phyloP scores from a whole-genome alignment of 1,140 invertebrate species.

The Drosophila sucinea region DNA sequence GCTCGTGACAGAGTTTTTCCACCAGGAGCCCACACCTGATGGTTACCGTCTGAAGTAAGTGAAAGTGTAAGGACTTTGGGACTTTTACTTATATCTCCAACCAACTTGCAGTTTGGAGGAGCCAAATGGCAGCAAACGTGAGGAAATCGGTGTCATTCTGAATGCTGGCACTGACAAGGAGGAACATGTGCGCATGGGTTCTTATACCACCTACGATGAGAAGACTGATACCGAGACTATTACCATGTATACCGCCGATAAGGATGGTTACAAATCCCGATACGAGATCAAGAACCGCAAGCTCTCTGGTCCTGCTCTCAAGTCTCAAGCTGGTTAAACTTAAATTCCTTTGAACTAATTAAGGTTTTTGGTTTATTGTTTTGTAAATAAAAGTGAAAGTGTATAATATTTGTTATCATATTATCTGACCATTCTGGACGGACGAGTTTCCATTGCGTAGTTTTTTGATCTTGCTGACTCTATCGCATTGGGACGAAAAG shows the following conservation, averaged over 20 bases:
- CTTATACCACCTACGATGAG: slow-evolving; percentile 63
- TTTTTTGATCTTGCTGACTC: slow-evolving; percentile 56
- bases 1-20: slow-evolving; percentile 48
- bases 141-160: slow-evolving; percentile 76
- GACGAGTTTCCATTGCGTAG: slow-evolving; percentile 36
- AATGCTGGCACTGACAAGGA: slow-evolving; percentile 73
- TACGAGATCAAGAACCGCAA: slow-evolving; percentile 76
- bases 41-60: slow-evolving; percentile 71
- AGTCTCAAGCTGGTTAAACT: slow-evolving; percentile 71
- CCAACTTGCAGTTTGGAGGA: slow-evolving; percentile 54
- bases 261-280: slow-evolving; percentile 74
- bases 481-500: no score
- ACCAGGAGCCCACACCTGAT: slow-evolving; percentile 55
- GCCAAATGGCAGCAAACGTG: slow-evolving; percentile 72
- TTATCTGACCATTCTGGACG: no score
- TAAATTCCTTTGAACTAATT: background rate
- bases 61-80: no score
- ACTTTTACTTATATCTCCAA: background rate
- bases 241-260: slow-evolving; percentile 80
- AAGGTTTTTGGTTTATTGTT: background rate
- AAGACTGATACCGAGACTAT: slow-evolving; percentile 74
- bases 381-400: background rate
- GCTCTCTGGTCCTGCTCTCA: slow-evolving; percentile 56
- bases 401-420: background rate
- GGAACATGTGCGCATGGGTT: slow-evolving; percentile 76